A percentile compares a stretch with the other conserved stretches of the same genome.
These are phyloP conservation scores for Salmo trutta DNA, from an alignment of 2,797 vertebrate species.

Conservation along the genomic window DNA sequence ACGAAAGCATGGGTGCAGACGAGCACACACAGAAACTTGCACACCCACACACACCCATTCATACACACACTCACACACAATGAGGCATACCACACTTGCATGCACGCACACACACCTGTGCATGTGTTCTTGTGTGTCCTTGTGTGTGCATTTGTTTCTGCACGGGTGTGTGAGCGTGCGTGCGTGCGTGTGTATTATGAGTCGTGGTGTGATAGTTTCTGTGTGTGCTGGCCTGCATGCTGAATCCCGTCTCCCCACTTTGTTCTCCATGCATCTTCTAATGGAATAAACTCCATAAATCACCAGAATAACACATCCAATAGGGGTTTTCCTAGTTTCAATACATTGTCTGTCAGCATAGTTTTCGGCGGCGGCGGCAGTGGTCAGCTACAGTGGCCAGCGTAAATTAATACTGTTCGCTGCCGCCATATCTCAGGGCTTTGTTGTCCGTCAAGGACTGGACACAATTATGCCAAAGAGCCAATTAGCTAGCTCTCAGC, in stretches of 20 bases:
- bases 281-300: not conserved
- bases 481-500: constrained; percentile 60
- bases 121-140: too few relatives aligned
- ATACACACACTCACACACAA: not conserved
- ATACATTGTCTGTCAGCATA: constrained; percentile 29
- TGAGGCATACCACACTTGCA: too few relatives aligned
- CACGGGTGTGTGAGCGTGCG: too few relatives aligned
- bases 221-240: not conserved
- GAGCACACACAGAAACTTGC: not conserved
- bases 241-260: not conserved
- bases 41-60: not conserved
- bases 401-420: too few relatives aligned
- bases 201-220: too few relatives aligned
- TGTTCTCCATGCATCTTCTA: not conserved
- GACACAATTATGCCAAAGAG: constrained; percentile 50
- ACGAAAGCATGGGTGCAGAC: not conserved
- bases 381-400: too few relatives aligned
- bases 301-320: constrained; percentile 1
- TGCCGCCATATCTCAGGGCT: too few relatives aligned
- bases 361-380: constrained; percentile 5
- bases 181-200: too few relatives aligned
- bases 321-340: not conserved
- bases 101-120: too few relatives aligned
- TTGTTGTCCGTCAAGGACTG: constrained; percentile 15
- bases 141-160: too few relatives aligned